Base-by-base conservation (phyloP, 2,113 vertebrate species). In the Rissa tridactyla region DNA sequence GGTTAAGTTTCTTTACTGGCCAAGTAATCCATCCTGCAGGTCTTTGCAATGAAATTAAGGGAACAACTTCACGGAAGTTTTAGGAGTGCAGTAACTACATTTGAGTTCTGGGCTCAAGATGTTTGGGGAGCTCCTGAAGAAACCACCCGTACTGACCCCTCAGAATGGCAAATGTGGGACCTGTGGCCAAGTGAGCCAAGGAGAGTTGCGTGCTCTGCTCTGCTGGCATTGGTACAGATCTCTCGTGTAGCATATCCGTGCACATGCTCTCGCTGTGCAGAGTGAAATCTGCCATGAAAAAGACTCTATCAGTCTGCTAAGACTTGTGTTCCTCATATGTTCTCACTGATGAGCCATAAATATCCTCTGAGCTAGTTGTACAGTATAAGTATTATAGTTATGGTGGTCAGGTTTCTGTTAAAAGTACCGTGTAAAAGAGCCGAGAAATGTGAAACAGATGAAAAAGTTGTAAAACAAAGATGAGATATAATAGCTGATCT, bases 371-470 rank as follows among this genome's bases (percentile, higher is more conserved):
- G 55, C 47, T 58, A 88, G 68, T 36, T 83, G 34, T 40, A 47
- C 9, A 1, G 26, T 68, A 29, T 29, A 72, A 70, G 52, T 55
- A 34, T 42, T 77, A 7, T 16, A 61, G 71, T 66, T 66, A 62
- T 13, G 46, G 80, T 90, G 91, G 82, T 95, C 79, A 88, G 71
- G 51, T 81, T 94, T 90, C 64, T 94, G 38, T 73, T 94, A 54
- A 83, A 93, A 81, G 68, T 54, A 75, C 72, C 0, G 0, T 42
- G 79, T 78, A 75, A 90, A 94, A 88, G 64, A 92, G 68, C 34
- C 2, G 4, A 88, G 68, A 91, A 97, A 97, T 92, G 55, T 62
- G 72, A 94, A 97, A 94, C 94, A 93, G 82, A 83, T 95, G 71
- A 94, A 90, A 46, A 90, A 70, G 54, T 32, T 88, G 58, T 86